Percentiles rank a stretch among this genome's conserved stretches.
These are phyloP conservation scores for Plebejus anna DNA, from an alignment of 2,888 invertebrate species.

Conservation along the genomic window DNA sequence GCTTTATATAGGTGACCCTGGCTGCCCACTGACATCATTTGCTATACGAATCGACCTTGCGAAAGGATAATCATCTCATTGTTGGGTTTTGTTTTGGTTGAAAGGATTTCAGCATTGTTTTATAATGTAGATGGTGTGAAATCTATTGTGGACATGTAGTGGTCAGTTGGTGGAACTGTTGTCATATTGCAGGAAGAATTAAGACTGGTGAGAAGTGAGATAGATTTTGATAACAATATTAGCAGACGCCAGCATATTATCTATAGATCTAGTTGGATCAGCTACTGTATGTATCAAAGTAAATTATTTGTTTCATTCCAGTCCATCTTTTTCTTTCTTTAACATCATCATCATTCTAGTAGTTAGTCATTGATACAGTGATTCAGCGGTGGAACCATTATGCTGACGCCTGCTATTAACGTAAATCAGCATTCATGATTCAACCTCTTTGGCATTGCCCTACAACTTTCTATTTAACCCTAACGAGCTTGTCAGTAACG, in stretches of 20 bases:
- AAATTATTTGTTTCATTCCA: background rate
- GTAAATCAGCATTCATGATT: background rate
- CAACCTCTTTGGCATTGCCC: background rate
- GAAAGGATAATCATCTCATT: conserved; percentile 55
- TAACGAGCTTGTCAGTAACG: background rate
- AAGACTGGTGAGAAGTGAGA: too few relatives aligned
- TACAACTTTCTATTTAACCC: conserved; percentile 1
- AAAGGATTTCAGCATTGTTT: background rate
- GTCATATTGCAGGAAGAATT: background rate
- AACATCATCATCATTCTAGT: background rate
- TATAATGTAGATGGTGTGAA: background rate
- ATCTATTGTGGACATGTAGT: background rate
- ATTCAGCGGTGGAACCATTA: background rate
- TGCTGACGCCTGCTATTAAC: too few relatives aligned
- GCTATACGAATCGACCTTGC: conserved; percentile 61
- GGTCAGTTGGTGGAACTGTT: background rate
- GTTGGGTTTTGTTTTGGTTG: conserved; percentile 35
- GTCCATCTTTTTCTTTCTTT: background rate
- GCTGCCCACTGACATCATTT: conserved; percentile 67
- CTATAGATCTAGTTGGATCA: too few relatives aligned
- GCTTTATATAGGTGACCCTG: conserved; percentile 69
- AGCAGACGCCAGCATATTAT: background rate
- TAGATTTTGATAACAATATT: background rate
- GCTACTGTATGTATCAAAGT: too few relatives aligned
- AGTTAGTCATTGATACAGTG: background rate